Conservation (phyloP, 2,113 vertebrate species). For the Sinosuthora webbiana region DNA sequence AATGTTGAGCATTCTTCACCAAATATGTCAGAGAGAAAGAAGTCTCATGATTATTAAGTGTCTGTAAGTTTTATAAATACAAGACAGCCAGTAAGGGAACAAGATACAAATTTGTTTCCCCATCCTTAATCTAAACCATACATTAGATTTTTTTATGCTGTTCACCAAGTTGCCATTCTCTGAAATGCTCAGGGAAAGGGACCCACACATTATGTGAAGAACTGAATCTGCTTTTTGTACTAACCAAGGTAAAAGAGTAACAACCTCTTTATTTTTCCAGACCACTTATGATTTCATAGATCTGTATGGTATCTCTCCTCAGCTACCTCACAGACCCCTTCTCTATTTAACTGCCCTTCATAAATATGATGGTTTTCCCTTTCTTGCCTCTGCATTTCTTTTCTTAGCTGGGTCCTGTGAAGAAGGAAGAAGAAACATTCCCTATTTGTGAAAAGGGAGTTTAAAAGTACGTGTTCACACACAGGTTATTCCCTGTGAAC, state of each 20-base stretch:
- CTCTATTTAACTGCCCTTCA: neutral
- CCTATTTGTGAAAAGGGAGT: neutral
- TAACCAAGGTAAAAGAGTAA: neutral
- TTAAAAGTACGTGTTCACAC: neutral
- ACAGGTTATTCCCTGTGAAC: neutral
- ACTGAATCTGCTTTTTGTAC: neutral
- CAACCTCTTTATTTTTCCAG: neutral
- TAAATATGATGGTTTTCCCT: neutral
- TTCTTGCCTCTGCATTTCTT: neutral
- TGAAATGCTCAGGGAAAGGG: neutral
- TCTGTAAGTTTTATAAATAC: conserved; percentile 12
- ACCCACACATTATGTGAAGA: neutral
- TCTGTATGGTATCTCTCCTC: neutral
- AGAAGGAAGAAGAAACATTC: neutral
- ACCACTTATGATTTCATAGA: neutral
- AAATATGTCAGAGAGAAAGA: conserved; percentile 22
- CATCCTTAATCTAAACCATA: conserved; percentile 32
- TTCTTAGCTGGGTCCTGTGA: neutral
- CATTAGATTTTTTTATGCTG: neutral
- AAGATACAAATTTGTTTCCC: neutral
- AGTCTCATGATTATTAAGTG: conserved; percentile 11
- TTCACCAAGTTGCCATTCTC: neutral
- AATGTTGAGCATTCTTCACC: conserved; percentile 15
- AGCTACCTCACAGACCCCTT: neutral
- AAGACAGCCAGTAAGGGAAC: neutral